Percentiles rank a stretch among this genome's conserved stretches.
Evolutionary conservation across 2,797 vertebrate genomes (phyloP).

Genomic region (Enteromius trimaculatus): DNA sequence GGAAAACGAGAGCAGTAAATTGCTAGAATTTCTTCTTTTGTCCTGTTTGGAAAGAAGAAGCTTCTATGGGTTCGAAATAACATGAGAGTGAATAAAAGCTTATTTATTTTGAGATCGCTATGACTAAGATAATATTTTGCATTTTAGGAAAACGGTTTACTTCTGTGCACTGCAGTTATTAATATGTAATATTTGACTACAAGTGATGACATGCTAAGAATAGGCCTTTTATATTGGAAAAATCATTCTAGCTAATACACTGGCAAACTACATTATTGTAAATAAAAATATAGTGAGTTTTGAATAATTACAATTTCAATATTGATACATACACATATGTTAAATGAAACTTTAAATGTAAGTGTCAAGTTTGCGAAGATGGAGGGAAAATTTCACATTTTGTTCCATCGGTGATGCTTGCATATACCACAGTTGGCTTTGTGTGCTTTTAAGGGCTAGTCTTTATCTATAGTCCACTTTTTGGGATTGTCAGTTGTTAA

Average conservation of each 20-base stretch:
- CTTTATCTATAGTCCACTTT: background rate
- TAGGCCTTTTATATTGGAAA: background rate
- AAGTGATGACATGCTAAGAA: background rate
- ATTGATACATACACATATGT: background rate
- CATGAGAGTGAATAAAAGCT: background rate
- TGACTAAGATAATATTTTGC: background rate
- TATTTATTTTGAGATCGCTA: background rate
- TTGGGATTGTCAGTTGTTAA: constrained; percentile 19
- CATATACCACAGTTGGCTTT: background rate
- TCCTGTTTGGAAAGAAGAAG: background rate
- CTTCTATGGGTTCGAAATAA: constrained; percentile 5
- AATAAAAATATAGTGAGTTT: background rate
- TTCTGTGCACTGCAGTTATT: background rate
- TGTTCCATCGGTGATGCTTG: background rate
- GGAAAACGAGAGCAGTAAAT: background rate
- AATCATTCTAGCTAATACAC: background rate
- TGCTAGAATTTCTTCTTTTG: background rate
- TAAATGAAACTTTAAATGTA: background rate
- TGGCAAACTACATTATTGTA: background rate
- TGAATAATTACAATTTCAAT: background rate
- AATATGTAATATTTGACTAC: background rate
- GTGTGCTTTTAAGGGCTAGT: constrained; percentile 17
- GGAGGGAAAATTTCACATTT: background rate
- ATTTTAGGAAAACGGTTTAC: background rate
- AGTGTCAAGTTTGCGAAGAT: background rate